Conservation (phyloP, 2,113 vertebrate genomes). For the Neodon shergylaensis region DNA sequence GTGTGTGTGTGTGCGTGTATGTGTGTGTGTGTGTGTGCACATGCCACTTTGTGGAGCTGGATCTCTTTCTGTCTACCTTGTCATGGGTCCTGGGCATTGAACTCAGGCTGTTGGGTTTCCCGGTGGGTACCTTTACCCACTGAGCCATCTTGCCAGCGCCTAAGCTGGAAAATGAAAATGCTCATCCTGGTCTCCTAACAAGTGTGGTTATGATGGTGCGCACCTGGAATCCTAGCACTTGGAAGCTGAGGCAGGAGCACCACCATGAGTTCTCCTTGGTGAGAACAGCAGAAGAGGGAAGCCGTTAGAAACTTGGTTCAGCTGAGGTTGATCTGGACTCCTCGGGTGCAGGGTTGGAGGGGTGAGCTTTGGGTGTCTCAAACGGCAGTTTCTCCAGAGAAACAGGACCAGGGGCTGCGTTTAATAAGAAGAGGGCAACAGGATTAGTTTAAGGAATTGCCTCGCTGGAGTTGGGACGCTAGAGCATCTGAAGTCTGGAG, state of each 20-base stretch:
- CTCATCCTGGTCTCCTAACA: background rate
- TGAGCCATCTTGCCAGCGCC: background rate
- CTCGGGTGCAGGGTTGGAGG: background rate
- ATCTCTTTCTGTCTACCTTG: background rate
- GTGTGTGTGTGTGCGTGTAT: background rate
- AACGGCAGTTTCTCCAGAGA: background rate
- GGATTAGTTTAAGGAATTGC: background rate
- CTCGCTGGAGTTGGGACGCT: background rate
- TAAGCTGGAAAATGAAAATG: background rate
- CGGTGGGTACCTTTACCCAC: background rate
- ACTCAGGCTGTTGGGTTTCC: background rate
- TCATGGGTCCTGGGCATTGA: background rate
- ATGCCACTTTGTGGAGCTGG: background rate
- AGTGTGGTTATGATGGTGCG: background rate
- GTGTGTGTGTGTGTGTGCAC: background rate
- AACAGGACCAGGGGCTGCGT: background rate
- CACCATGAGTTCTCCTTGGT: background rate
- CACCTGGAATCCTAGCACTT: background rate
- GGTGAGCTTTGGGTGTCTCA: background rate
- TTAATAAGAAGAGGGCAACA: background rate
- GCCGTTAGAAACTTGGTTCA: background rate
- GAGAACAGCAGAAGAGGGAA: background rate
- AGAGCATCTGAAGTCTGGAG: too few relatives aligned
- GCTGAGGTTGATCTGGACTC: background rate
- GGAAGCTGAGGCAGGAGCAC: background rate